phyloP scores from a whole-genome alignment of 2,113 vertebrate species.

The Beaufortia kweichowensis region DNA sequence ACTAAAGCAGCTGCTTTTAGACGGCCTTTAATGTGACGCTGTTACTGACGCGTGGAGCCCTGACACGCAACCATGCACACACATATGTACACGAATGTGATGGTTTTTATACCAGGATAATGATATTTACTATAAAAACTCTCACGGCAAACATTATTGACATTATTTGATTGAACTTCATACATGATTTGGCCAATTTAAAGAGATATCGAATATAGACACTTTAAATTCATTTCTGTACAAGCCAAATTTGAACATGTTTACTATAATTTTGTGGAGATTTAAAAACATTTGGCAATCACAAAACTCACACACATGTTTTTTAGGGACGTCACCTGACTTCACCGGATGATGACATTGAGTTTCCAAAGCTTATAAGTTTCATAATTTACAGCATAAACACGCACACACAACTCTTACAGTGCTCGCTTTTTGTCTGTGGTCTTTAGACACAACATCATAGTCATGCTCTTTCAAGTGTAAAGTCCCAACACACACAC shows the following conservation, averaged over 20 bases:
- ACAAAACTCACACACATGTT: too few species aligned
- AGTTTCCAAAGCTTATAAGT: slow-evolving; percentile 15
- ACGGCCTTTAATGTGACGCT: slow-evolving; percentile 37
- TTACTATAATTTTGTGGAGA: too few species aligned
- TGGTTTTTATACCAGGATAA: too few species aligned
- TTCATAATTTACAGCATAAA: not conserved
- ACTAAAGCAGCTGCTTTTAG: slow-evolving; percentile 49
- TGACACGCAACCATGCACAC: not conserved
- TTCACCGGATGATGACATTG: slow-evolving; percentile 4
- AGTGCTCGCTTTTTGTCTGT: not conserved
- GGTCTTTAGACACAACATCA: not conserved
- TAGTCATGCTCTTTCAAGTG: slow-evolving; percentile 10
- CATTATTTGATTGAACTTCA: too few species aligned
- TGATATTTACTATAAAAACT: too few species aligned
- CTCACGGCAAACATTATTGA: too few species aligned
- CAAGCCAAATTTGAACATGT: too few species aligned
- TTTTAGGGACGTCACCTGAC: too few species aligned
- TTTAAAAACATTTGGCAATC: too few species aligned
- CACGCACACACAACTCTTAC: not conserved
- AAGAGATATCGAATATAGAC: too few species aligned
- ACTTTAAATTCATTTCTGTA: too few species aligned
- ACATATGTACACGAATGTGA: not conserved
- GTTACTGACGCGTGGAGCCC: slow-evolving; percentile 29
- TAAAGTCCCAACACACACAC: slow-evolving; percentile 21
- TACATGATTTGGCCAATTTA: too few species aligned